A percentile compares a stretch with the other conserved stretches of the same genome.
Evolutionary conservation across 2,113 vertebrate genomes (phyloP).

Genomic region (Pantherophis guttatus): DNA sequence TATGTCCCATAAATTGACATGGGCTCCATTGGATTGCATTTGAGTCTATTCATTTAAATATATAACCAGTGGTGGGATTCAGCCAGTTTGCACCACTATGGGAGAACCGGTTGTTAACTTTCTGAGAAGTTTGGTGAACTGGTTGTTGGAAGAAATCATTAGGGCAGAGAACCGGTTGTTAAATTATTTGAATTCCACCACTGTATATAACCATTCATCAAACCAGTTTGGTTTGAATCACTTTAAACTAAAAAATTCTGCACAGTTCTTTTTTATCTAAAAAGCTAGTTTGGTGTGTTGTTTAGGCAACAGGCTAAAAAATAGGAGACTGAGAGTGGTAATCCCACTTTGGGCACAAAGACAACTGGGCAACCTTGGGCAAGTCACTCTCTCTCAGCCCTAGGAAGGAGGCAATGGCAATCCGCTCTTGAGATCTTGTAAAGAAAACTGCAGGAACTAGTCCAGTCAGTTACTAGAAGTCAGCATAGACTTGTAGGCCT

Average conservation of each 20-base stretch:
- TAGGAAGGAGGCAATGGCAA: neutral
- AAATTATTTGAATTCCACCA: no score
- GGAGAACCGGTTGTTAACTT: no score
- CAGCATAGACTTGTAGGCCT: neutral
- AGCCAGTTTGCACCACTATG: no score
- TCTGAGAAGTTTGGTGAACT: no score
- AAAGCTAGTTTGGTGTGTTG: neutral
- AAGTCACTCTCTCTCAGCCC: neutral
- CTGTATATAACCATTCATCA: neutral
- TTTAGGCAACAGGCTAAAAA: neutral
- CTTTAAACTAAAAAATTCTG: neutral
- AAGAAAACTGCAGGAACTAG: neutral
- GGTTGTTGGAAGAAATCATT: no score
- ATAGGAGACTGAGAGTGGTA: neutral
- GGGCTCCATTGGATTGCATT: neutral
- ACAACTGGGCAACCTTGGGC: neutral
- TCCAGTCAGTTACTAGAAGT: neutral
- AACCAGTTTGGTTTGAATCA: neutral
- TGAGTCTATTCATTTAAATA: neutral
- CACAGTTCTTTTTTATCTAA: neutral
- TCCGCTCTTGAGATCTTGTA: neutral
- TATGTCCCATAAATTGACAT: neutral
- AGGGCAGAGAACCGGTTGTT: no score
- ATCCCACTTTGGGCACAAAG: neutral
- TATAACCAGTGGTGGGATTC: neutral